Conservation (phyloP, 1,140 invertebrate genomes). For the Drosophila mauritiana region DNA sequence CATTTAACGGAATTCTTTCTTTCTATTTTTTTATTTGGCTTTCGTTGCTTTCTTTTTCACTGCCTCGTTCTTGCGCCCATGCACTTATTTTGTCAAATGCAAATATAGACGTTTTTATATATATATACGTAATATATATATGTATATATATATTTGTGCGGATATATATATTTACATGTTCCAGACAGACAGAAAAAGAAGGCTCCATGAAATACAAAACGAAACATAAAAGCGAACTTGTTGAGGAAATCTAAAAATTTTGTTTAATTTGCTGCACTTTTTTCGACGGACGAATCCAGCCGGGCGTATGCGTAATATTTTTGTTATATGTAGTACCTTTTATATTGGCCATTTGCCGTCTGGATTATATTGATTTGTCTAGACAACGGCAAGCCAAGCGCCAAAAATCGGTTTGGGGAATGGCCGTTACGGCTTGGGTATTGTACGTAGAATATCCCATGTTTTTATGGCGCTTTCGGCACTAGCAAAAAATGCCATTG, state of each 20-base stretch:
- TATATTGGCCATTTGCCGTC: slow-evolving; percentile 59
- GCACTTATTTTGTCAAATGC: slow-evolving; percentile 82
- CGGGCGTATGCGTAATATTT: slow-evolving; percentile 75
- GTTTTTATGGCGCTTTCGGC: slow-evolving; percentile 15
- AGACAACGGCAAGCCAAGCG: slow-evolving; percentile 43
- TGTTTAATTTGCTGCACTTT: slow-evolving; percentile 77
- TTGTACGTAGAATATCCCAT: slow-evolving; percentile 23
- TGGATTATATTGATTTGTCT: slow-evolving; percentile 79
- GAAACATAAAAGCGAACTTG: slow-evolving; percentile 29
- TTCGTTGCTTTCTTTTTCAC: slow-evolving; percentile 18
- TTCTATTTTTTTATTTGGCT: not conserved
- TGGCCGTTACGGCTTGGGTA: not conserved
- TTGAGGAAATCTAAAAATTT: slow-evolving; percentile 74
- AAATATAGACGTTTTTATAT: slow-evolving; percentile 74
- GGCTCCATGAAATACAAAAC: slow-evolving; percentile 11
- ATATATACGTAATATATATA: slow-evolving; percentile 46
- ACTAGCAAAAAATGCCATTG: not conserved
- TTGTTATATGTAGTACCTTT: slow-evolving; percentile 58
- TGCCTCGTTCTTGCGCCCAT: slow-evolving; percentile 40
- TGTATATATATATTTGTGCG: slow-evolving; percentile 36
- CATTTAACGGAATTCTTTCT: slow-evolving; percentile 46
- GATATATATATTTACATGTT: slow-evolving; percentile 28
- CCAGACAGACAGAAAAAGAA: slow-evolving; percentile 55
- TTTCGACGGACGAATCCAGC: slow-evolving; percentile 20
- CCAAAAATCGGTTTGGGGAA: slow-evolving; percentile 22